Evolutionary conservation across 2,113 vertebrate genomes (phyloP), one percentile per base, ranked within the genome.

Genomic region (Zosterops borbonicus): DNA sequence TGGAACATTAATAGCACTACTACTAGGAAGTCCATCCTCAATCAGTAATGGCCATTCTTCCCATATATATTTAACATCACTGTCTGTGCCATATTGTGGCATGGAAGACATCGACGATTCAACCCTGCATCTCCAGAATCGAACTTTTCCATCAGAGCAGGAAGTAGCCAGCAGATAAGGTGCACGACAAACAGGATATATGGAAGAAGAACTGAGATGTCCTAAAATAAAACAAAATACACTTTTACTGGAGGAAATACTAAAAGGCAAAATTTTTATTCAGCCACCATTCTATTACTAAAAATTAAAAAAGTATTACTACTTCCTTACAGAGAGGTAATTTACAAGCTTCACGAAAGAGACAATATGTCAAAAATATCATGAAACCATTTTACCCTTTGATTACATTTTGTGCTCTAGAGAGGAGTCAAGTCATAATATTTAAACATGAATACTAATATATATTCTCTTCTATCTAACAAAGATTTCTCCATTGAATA

Each of bases 111-210:
- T 87, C 29, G 83, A 92, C 16, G 95, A 47, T 50, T 98, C 97
- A 42, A 96, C 95, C 80, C 96, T 98, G 94, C 99, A 99, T 89
- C 98, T 98, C 99, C 99, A 99, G 97, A 99, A 99, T 55, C 99
- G 98, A 88, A 99, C 98, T 88, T 98, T 99, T 63, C 98, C 98
- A 98, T 99, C 99, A 35, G 99, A 99, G 87, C 99, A 99, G n/a
- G 98, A 99, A 81, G 99, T 99, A 92, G 99, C 99, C 79, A 99
- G 97, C 85, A 99, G 98, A 94, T 99, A 99, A 33, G 99, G 99
- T 52, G 99, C 99, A 88, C 97, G 98, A 76, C 98, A 99, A 22
- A 98, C 98, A 62, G 99, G 99, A 97, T 99, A 99, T 96, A 99
- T 98, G 74, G 99, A 99, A 20, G 99, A 99, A 20, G 98, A 98